These are phyloP conservation scores for Catocala fraxini DNA, from an alignment of 2,888 invertebrate genomes.

Conservation along the genomic window DNA sequence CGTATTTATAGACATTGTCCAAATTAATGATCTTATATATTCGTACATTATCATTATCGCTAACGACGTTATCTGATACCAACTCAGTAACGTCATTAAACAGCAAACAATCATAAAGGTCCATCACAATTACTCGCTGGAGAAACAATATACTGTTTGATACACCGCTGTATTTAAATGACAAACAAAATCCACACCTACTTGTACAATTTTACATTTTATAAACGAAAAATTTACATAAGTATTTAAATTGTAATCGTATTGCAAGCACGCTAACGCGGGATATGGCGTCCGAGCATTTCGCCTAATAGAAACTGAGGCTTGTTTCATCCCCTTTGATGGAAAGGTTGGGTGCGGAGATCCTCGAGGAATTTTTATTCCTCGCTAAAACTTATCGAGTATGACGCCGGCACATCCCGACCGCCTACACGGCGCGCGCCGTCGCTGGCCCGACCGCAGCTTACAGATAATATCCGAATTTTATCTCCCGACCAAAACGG, in stretches of 20 bases:
- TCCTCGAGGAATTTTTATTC: conserved; percentile 65
- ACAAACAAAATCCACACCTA: conserved; percentile 1
- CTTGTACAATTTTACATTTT: background rate
- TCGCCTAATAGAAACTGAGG: conserved; percentile 60
- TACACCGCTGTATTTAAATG: background rate
- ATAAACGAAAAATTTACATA: conserved; percentile 8
- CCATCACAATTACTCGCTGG: background rate
- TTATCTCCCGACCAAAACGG: conserved; percentile 21
- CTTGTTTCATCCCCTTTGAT: conserved; percentile 65
- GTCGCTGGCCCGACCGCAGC: conserved; percentile 12
- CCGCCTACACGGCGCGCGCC: conserved; percentile 46
- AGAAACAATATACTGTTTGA: background rate
- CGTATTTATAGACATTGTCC: too few relatives aligned
- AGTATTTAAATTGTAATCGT: conserved; percentile 6
- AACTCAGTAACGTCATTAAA: too few relatives aligned
- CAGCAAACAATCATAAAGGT: too few relatives aligned
- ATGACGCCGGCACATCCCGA: conserved; percentile 47
- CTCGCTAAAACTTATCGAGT: conserved; percentile 47
- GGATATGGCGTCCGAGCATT: conserved; percentile 23
- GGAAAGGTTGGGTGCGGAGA: conserved; percentile 59
- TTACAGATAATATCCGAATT: conserved; percentile 34
- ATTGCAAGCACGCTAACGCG: conserved; percentile 1
- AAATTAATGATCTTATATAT: too few relatives aligned
- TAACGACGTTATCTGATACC: too few relatives aligned
- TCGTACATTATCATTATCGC: too few relatives aligned